Base-by-base conservation (phyloP, 2,113 vertebrate genomes). In the Seriola quinqueradiata region DNA sequence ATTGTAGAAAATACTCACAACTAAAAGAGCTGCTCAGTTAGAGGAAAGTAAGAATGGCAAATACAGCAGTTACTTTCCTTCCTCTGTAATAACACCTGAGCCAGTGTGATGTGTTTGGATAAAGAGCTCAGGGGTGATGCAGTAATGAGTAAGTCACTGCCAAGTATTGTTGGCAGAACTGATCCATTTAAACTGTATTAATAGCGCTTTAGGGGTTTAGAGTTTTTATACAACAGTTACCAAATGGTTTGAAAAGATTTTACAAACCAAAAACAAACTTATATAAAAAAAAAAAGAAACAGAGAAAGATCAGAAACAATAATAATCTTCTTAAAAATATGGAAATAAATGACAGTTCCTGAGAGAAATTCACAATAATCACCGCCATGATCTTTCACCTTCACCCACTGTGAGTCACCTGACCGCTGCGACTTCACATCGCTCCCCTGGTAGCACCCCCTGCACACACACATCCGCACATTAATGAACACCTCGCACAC, bases 401-500 rank as follows among this genome's bases (percentile, higher is more conserved):
- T 28, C 3, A 42, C 67, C 61, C 28, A 4, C 80, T 64, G 66
- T 32, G 77, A 73, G 79, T 77, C 82, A 40, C 79, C 32, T 72
- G 77, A 86, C 60, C 54, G 11, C 46, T 34, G 42, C 16, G 25
- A 71, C 25, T 63, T 63, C 42, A 70, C 68, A 28, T 44, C 61
- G 19, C 72, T 60, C 66, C 10, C 48, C 38, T n/a, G 38, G 34
- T 34, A 12, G 25, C 38, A 52, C 5, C 50, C 32, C 70, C 60
- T 21, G 16, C 40, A 28, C 52, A 61, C 6, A 28, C 57, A 66
- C 61, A 65, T 57, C 75, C 65, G 25, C 60, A 72, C 46, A 70
- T 79, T 84, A 88, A 85, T 83, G 73, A 89, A 79, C 72, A 90
- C 66, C 81, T 78, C 79, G 68, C 82, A 63, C 42, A 82, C 75